Conservation (phyloP, 2,888 invertebrate species). For the Caenorhabditis plicata region DNA sequence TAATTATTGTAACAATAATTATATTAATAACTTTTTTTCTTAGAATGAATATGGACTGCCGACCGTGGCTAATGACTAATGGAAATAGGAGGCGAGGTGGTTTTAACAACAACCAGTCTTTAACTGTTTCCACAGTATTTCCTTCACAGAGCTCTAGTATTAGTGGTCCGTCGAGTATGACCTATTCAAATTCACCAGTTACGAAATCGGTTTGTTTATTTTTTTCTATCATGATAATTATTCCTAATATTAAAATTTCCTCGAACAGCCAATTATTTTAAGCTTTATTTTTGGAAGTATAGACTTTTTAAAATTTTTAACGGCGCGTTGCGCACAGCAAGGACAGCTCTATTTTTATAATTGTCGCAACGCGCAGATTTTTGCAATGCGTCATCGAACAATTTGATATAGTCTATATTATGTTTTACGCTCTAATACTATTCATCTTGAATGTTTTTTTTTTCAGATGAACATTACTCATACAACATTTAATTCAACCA, state of each 20-base stretch:
- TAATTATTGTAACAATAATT: neutral
- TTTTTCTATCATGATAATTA: neutral
- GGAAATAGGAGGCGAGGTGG: slow-evolving; percentile 6
- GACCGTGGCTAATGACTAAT: slow-evolving; percentile 16
- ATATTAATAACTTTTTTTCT: slow-evolving; percentile 2
- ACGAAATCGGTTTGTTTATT: neutral
- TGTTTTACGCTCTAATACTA: too few relatives aligned
- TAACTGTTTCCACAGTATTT: neutral
- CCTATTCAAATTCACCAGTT: neutral
- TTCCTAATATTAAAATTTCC: too few relatives aligned
- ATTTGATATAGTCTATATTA: too few relatives aligned
- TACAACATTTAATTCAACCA: slow-evolving; percentile 19
- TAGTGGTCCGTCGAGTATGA: neutral
- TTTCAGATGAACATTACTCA: slow-evolving; percentile 21
- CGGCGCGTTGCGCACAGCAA: slow-evolving; percentile 1
- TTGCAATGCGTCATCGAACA: neutral
- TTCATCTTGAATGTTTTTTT: neutral
- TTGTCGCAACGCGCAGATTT: slow-evolving; percentile 3
- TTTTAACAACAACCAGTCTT: slow-evolving; percentile 7
- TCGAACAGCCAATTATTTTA: too few relatives aligned
- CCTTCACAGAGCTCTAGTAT: neutral
- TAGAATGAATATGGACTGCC: slow-evolving; percentile 26
- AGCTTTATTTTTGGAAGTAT: too few relatives aligned
- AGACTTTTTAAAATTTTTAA: too few relatives aligned
- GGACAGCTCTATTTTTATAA: slow-evolving; percentile 4